These are phyloP conservation scores for Cardinalis cardinalis DNA, from an alignment of 2,113 vertebrate genomes.

Conservation along the genomic window DNA sequence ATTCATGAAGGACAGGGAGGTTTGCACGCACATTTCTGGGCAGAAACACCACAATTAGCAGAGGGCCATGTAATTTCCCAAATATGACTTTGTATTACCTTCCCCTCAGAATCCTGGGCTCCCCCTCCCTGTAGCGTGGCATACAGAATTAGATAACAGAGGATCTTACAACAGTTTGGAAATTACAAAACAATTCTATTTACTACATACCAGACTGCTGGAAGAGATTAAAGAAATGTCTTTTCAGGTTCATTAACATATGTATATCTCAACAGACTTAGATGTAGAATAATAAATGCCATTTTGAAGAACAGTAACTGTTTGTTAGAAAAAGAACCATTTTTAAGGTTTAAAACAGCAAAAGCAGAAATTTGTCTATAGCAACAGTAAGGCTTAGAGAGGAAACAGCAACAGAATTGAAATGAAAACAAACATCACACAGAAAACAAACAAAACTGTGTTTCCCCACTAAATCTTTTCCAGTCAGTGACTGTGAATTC, in stretches of 20 bases:
- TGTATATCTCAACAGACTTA: slow-evolving; percentile 65
- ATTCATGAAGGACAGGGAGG: background rate
- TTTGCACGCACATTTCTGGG: fast-evolving
- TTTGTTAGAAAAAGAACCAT: slow-evolving; percentile 62
- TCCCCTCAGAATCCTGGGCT: background rate
- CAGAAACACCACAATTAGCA: background rate
- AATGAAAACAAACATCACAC: background rate
- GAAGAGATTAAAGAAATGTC: slow-evolving; percentile 62
- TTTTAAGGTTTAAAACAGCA: slow-evolving; percentile 59
- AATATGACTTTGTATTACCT: background rate
- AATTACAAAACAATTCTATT: slow-evolving; percentile 56
- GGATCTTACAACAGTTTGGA: slow-evolving; percentile 17
- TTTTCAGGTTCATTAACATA: slow-evolving; percentile 66
- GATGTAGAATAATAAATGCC: slow-evolving; percentile 51
- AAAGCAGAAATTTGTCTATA: slow-evolving; percentile 33
- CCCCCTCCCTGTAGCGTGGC: fast-evolving
- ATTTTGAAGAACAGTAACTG: slow-evolving; percentile 47
- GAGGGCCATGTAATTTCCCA: background rate
- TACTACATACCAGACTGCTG: slow-evolving; percentile 62
- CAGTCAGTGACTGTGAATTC: background rate
- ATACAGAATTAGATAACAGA: background rate
- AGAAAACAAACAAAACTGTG: slow-evolving; percentile 29
- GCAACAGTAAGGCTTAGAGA: background rate
- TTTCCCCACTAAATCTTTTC: background rate
- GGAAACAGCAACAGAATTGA: slow-evolving; percentile 23